Percentiles rank a stretch among this genome's conserved stretches.
phyloP scores from a whole-genome alignment of 1,140 invertebrate genomes.

The Zaprionus capensis region DNA sequence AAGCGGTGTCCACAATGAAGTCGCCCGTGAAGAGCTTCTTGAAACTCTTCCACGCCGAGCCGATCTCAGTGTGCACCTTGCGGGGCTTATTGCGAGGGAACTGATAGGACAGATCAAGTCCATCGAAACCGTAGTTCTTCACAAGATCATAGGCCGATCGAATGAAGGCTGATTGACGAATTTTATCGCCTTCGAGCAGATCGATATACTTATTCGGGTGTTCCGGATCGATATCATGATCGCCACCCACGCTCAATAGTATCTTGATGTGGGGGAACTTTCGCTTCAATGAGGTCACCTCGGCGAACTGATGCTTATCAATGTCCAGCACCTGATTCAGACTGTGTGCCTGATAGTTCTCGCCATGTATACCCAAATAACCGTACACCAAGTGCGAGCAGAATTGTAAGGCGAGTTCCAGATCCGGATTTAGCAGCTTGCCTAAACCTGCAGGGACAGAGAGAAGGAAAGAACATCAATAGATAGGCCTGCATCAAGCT shows the following conservation, averaged over 20 bases:
- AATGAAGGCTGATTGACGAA: constrained; percentile 89
- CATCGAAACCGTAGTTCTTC: constrained; percentile 91
- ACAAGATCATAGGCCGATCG: constrained; percentile 89
- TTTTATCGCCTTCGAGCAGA: constrained; percentile 88
- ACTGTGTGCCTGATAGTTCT: constrained; percentile 88
- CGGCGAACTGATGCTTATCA: constrained; percentile 89
- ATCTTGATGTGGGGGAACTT: constrained; percentile 90
- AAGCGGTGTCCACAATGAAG: constrained; percentile 89
- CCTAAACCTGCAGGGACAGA: constrained; percentile 87
- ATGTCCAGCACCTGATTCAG: constrained; percentile 89
- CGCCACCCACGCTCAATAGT: constrained; percentile 90
- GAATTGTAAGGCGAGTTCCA: constrained; percentile 89
- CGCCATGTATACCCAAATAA: constrained; percentile 90
- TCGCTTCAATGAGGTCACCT: constrained; percentile 89
- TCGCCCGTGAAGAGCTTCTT: constrained; percentile 90
- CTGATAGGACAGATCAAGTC: constrained; percentile 93
- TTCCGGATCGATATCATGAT: constrained; percentile 87
- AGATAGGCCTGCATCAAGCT: neutral
- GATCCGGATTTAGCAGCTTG: constrained; percentile 90
- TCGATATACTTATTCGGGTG: constrained; percentile 80
- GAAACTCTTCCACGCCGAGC: constrained; percentile 88
- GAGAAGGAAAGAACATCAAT: neutral
- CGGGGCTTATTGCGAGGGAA: constrained; percentile 91
- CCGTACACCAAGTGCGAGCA: constrained; percentile 95
- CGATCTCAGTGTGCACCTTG: constrained; percentile 88